phyloP scores from a whole-genome alignment of 2,113 vertebrate species.

The Chlorodrepanis virens region DNA sequence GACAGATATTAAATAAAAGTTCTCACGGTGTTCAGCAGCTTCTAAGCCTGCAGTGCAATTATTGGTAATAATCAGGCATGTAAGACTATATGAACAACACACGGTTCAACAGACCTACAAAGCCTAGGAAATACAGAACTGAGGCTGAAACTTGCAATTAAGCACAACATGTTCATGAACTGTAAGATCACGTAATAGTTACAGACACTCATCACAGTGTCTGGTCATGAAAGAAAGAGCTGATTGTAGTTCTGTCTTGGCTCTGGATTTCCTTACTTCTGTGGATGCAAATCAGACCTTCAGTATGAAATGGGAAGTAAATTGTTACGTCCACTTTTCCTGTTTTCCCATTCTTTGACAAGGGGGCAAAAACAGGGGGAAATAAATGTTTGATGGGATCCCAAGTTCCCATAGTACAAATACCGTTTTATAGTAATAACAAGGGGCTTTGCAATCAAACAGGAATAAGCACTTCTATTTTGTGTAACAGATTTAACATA shows the following conservation, averaged over 20 bases:
- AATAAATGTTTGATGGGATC: not conserved
- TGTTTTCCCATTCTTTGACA: not conserved
- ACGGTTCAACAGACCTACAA: not conserved
- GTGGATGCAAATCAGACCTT: conserved; percentile 30
- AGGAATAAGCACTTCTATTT: not conserved
- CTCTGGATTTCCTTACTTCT: conserved; percentile 39
- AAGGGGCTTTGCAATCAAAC: not conserved
- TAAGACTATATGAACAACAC: conserved; percentile 24
- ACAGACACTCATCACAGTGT: conserved; percentile 62
- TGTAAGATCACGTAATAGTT: conserved; percentile 55
- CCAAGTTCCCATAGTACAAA: not conserved
- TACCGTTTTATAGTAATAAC: not conserved
- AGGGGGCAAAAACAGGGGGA: not conserved
- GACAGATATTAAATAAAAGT: conserved; percentile 6
- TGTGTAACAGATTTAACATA: not conserved
- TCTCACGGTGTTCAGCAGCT: conserved; percentile 72
- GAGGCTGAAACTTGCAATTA: conserved; percentile 40
- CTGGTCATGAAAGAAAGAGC: conserved; percentile 64
- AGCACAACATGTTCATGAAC: conserved; percentile 26
- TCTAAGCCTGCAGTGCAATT: conserved; percentile 63
- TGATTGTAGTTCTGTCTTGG: conserved; percentile 36
- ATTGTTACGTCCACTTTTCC: not conserved
- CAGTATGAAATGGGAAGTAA: conserved; percentile 2
- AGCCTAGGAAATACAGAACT: conserved; percentile 12
- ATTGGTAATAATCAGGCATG: conserved; percentile 32